Conservation (phyloP, 2,888 invertebrate genomes). For the Scaptomyza reducta region DNA sequence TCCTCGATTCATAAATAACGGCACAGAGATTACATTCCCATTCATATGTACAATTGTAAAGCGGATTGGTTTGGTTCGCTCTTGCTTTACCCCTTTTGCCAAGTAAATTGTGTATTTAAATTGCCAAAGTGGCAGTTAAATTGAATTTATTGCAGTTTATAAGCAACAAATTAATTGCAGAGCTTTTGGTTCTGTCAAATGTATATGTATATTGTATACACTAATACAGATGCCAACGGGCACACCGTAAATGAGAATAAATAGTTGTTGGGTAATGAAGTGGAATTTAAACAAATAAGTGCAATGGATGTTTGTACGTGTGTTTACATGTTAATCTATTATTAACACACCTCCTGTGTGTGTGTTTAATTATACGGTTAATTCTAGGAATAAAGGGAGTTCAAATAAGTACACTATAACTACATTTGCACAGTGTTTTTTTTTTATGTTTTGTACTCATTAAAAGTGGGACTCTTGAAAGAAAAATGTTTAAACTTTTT, state of each 20-base stretch:
- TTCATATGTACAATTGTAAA: slow-evolving; percentile 1
- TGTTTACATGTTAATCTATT: not conserved
- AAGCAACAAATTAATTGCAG: slow-evolving; percentile 49
- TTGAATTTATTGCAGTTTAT: slow-evolving; percentile 58
- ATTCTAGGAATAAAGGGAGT: not conserved
- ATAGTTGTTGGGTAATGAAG: slow-evolving; percentile 6
- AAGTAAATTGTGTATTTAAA: slow-evolving; percentile 43
- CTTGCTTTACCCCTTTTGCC: slow-evolving; percentile 5
- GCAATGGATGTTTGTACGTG: not conserved
- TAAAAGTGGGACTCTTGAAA: too few species aligned
- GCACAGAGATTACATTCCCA: slow-evolving; percentile 34
- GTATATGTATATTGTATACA: not conserved
- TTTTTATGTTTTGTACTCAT: not conserved
- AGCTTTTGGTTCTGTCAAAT: slow-evolving; percentile 10
- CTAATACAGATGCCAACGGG: not conserved
- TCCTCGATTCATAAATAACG: slow-evolving; percentile 59
- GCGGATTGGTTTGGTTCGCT: slow-evolving; percentile 9
- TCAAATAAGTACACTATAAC: not conserved
- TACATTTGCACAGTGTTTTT: not conserved
- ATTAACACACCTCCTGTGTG: not conserved
- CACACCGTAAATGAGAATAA: not conserved
- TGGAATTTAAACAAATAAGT: slow-evolving; percentile 11
- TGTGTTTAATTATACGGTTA: not conserved
- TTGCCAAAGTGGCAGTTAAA: slow-evolving; percentile 53
- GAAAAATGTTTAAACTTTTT: too few species aligned